Conservation (phyloP, 1,140 invertebrate species). For the Asbolus verrucosus region DNA sequence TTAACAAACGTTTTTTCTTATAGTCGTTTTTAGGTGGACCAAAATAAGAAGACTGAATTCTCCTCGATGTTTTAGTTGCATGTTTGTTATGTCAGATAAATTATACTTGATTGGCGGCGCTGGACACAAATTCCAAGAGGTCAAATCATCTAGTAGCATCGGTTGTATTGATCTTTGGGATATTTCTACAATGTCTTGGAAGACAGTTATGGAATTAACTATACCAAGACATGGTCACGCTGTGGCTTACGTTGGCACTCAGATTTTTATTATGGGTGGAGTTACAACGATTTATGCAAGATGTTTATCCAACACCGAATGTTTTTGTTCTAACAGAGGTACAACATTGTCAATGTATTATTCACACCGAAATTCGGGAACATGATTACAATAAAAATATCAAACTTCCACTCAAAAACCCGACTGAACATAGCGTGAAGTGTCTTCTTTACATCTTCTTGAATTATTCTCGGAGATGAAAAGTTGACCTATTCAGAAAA, state of each 20-base stretch:
- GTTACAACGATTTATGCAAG: constrained; percentile 73
- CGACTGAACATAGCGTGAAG: too few species aligned
- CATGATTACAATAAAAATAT: too few species aligned
- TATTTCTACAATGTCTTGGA: constrained; percentile 67
- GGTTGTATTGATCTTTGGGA: constrained; percentile 72
- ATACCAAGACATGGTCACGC: constrained; percentile 73
- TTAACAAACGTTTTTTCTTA: too few species aligned
- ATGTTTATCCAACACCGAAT: constrained; percentile 72
- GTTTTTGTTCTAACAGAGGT: constrained; percentile 69
- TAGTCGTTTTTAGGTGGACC: constrained; percentile 70
- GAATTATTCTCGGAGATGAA: too few species aligned
- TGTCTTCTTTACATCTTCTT: too few species aligned
- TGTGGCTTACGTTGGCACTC: constrained; percentile 70
- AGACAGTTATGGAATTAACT: constrained; percentile 68
- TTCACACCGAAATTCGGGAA: too few species aligned
- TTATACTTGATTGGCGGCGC: constrained; percentile 73
- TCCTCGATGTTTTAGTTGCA: constrained; percentile 69
- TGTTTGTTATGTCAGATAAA: constrained; percentile 70
- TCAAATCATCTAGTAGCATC: constrained; percentile 69
- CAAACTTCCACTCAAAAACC: too few species aligned
- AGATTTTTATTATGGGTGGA: constrained; percentile 72
- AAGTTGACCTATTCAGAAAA: too few species aligned
- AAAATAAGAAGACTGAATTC: constrained; percentile 65
- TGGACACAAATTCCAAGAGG: constrained; percentile 66
- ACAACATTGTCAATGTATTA: constrained; percentile 40